Conservation (phyloP, 1,140 invertebrate genomes). For the Lepidotrigona ventralis region DNA sequence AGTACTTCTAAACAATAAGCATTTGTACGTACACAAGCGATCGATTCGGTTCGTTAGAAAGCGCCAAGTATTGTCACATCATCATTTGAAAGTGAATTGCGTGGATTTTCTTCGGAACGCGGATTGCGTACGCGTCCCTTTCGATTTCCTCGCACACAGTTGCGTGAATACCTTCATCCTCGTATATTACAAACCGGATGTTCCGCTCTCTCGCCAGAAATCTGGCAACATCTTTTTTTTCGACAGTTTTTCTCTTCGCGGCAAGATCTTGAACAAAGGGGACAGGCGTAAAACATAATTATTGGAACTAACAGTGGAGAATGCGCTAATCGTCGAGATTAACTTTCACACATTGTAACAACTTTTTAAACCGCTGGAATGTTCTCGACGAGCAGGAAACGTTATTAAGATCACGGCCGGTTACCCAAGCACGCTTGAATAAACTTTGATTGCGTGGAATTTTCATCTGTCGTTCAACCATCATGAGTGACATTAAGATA, state of each 20-base stretch:
- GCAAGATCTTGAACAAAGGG: not conserved
- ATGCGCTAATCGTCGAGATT: slow-evolving; percentile 25
- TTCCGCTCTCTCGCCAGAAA: not conserved
- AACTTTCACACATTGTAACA: slow-evolving; percentile 43
- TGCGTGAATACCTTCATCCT: not conserved
- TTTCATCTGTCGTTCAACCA: not conserved
- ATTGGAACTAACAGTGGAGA: not conserved
- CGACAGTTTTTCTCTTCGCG: not conserved
- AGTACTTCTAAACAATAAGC: not conserved
- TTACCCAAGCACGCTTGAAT: not conserved
- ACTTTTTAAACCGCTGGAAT: slow-evolving; percentile 4
- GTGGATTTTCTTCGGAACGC: not conserved
- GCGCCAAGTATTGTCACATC: slow-evolving; percentile 15
- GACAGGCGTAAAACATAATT: slow-evolving; percentile 13
- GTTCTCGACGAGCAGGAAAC: slow-evolving; percentile 23
- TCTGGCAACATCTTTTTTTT: too few relatives aligned
- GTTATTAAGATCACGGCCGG: not conserved
- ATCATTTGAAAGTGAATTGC: slow-evolving; percentile 31
- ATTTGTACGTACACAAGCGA: not conserved
- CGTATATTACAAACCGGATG: not conserved
- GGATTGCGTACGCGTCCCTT: slow-evolving; percentile 1
- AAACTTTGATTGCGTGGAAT: not conserved
- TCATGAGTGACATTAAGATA: not conserved
- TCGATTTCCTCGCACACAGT: slow-evolving; percentile 2
- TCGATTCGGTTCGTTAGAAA: not conserved